Evolutionary conservation across 1,140 invertebrate species (phyloP), one percentile per base, ranked within the genome.

Genomic region (Ditylenchus dipsaci): DNA sequence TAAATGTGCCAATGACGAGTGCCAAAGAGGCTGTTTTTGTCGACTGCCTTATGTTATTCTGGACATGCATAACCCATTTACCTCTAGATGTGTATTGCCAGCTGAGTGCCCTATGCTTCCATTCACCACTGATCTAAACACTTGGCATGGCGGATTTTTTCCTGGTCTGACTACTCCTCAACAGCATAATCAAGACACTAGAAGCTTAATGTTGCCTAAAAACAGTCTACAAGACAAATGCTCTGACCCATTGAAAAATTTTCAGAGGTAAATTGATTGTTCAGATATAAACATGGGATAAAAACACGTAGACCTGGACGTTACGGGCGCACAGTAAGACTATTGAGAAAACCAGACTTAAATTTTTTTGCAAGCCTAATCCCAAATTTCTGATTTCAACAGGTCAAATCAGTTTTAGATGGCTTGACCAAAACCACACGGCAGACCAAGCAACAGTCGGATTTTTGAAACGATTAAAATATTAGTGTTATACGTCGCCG

Each of bases 231-330:
- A 61, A 47, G 49, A 61, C 17, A 45, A 59, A 67, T 72, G 71
- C 30, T 45, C 74, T 3, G 71, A 72, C 38, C 45, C 71, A 23
- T 38, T 72, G 26, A 72, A 72, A 65, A 72, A 72, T 60, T 72
- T 65, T 45, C 71, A 65, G 30, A 38, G 33, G 33, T 38, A 3
- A 38, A 11, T 38, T 11, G 11, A 38, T 38, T 38, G 3, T 38
- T 3, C 11, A 38, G n/a, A n/a, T n/a, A n/a, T n/a, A n/a, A n/a
- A n/a, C n/a, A n/a, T n/a, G n/a, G n/a, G n/a, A n/a, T n/a, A n/a
- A n/a, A n/a, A n/a, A n/a, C n/a, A n/a, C n/a, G n/a, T n/a, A n/a
- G n/a, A n/a, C n/a, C n/a, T n/a, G n/a, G n/a, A n/a, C n/a, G n/a
- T n/a, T n/a, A n/a, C n/a, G n/a, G n/a, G n/a, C n/a, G n/a, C n/a